Percentiles rank a stretch among this genome's conserved stretches.
These are phyloP conservation scores for Papilio xuthus DNA, from an alignment of 1,140 invertebrate genomes.

Conservation along the genomic window DNA sequence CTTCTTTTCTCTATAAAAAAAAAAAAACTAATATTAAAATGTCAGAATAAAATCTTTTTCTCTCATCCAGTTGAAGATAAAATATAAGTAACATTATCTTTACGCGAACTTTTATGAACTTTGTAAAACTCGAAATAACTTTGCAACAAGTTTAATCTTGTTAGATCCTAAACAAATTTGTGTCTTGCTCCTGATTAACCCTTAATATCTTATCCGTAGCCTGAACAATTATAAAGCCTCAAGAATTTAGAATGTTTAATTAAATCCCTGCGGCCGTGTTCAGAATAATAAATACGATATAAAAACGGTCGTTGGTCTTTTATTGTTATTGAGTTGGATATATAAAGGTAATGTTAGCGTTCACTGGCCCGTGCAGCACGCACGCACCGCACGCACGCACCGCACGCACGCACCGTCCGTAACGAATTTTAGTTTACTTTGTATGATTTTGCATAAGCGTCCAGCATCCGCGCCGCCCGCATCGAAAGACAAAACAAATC, in stretches of 20 bases:
- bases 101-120: background rate
- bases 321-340: background rate
- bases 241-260: slow-evolving; percentile 6
- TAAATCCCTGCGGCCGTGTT: background rate
- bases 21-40: background rate
- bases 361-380: no score
- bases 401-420: no score
- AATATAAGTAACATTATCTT: slow-evolving; percentile 3
- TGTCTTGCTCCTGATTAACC: slow-evolving; percentile 12
- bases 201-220: background rate
- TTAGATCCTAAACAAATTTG: slow-evolving; percentile 12
- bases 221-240: background rate
- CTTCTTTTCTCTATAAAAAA: no score
- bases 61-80: background rate
- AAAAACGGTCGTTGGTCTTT: background rate
- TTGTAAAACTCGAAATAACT: background rate
- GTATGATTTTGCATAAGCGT: no score
- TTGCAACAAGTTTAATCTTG: slow-evolving; percentile 16
- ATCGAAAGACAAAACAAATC: no score
- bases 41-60: background rate
- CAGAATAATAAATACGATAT: background rate
- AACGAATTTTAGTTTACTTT: no score
- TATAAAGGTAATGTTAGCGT: no score
- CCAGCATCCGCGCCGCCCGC: no score
- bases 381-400: no score